These are phyloP conservation scores for Exocentrus adspersus DNA, from an alignment of 2,888 invertebrate genomes.

Conservation along the genomic window DNA sequence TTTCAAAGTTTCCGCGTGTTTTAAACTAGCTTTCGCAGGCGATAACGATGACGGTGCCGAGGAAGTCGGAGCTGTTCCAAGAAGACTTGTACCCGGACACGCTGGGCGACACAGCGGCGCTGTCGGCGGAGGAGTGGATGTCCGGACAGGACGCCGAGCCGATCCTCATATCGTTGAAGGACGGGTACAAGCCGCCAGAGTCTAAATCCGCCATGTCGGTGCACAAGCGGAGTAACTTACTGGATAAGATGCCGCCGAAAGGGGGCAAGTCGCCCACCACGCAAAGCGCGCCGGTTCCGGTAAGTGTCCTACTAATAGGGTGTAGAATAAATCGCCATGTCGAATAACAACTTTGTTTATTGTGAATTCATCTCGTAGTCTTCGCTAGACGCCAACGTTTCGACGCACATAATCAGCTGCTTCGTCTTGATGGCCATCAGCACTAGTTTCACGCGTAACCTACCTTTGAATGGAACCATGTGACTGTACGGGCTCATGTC, in stretches of 20 bases:
- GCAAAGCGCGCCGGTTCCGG: constrained; percentile 54
- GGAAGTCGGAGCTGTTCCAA: constrained; percentile 97
- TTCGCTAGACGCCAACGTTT: neutral
- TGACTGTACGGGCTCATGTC: neutral
- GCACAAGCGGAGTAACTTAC: constrained; percentile 79
- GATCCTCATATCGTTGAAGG: constrained; percentile 90
- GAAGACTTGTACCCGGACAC: constrained; percentile 98
- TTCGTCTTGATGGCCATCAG: neutral
- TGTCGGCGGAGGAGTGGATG: constrained; percentile 93
- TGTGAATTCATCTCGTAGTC: no score
- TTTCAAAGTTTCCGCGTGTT: no score
- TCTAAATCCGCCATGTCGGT: constrained; percentile 78
- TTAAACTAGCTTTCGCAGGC: constrained; percentile 64
- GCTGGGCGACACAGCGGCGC: constrained; percentile 86
- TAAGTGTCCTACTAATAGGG: no score
- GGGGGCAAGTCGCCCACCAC: constrained; percentile 52
- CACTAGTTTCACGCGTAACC: neutral
- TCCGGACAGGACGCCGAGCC: constrained; percentile 91
- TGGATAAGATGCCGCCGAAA: constrained; percentile 74
- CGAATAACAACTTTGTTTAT: no score
- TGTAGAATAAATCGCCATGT: no score
- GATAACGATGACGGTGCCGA: constrained; percentile 97
- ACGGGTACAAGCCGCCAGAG: constrained; percentile 75
- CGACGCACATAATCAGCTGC: neutral
- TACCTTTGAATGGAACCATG: constrained; percentile 18